phyloP scores from a whole-genome alignment of 2,113 vertebrate species.

The Rhynchomys soricoides region DNA sequence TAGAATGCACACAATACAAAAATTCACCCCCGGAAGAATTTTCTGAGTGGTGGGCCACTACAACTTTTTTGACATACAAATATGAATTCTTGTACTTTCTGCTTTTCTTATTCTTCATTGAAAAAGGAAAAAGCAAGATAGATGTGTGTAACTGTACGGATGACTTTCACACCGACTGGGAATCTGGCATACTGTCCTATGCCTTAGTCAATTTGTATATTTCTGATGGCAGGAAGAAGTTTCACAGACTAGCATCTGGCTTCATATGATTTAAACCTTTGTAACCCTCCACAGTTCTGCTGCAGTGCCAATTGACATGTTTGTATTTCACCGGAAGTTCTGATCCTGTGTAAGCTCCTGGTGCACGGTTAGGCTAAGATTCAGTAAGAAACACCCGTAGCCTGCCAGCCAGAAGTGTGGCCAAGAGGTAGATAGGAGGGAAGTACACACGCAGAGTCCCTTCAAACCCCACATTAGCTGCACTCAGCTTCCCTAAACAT shows the following conservation, averaged over 20 bases:
- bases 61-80: constrained; percentile 44
- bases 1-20: constrained; percentile 13
- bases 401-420: background rate
- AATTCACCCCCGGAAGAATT: constrained; percentile 28
- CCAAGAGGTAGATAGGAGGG: background rate
- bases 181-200: background rate
- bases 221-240: background rate
- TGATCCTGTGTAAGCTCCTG: background rate
- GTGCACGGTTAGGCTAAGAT: background rate
- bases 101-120: constrained; percentile 28
- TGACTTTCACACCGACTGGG: background rate
- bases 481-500: background rate
- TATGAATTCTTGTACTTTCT: constrained; percentile 41
- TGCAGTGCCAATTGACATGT: too few relatives aligned
- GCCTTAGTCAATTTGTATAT: background rate
- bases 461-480: background rate
- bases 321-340: background rate
- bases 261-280: background rate
- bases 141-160: background rate
- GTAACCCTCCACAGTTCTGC: background rate
- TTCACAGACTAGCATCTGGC: background rate
- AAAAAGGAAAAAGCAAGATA: background rate
- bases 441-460: too few relatives aligned
- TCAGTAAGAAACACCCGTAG: background rate
- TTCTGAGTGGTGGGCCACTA: background rate